Evolutionary conservation across 2,888 invertebrate genomes (phyloP).

Genomic region (Volucella bombylans): DNA sequence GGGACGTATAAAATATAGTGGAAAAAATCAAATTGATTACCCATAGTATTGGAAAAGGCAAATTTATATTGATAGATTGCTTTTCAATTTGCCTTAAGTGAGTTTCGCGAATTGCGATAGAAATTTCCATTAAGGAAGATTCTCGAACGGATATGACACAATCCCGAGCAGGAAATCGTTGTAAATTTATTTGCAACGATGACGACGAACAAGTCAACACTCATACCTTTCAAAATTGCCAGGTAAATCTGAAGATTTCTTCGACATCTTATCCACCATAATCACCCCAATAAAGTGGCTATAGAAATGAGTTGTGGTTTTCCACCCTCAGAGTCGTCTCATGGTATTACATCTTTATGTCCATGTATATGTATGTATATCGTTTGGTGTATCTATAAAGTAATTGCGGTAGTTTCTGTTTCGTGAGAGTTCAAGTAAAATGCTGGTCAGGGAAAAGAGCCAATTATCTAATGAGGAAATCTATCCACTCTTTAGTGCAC

Average conservation of each 20-base stretch:
- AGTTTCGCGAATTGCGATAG: slow-evolving; percentile 56
- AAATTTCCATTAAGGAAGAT: slow-evolving; percentile 64
- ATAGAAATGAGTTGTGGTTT: slow-evolving; percentile 35
- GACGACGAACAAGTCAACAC: slow-evolving; percentile 71
- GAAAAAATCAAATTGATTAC: slow-evolving; percentile 26
- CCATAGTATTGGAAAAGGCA: slow-evolving; percentile 13
- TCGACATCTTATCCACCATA: slow-evolving; percentile 3
- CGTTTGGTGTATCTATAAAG: slow-evolving; percentile 25
- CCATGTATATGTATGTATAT: slow-evolving; percentile 1
- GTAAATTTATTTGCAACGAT: slow-evolving; percentile 76
- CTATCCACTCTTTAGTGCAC: slow-evolving; percentile 65
- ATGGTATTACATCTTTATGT: background rate
- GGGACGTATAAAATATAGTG: background rate
- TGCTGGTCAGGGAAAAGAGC: slow-evolving; percentile 50
- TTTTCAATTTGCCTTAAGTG: slow-evolving; percentile 61
- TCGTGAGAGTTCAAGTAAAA: slow-evolving; percentile 43
- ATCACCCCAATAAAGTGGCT: slow-evolving; percentile 32
- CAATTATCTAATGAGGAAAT: slow-evolving; percentile 75
- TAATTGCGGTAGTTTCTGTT: slow-evolving; percentile 32
- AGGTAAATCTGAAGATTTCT: slow-evolving; percentile 52
- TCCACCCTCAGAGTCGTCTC: slow-evolving; percentile 27
- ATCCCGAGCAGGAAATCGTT: slow-evolving; percentile 81
- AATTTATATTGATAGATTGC: slow-evolving; percentile 39
- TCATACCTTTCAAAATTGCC: slow-evolving; percentile 59
- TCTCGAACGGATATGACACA: slow-evolving; percentile 79